These are phyloP conservation scores for Perithous albicinctus DNA, from an alignment of 2,888 invertebrate species.

Conservation along the genomic window DNA sequence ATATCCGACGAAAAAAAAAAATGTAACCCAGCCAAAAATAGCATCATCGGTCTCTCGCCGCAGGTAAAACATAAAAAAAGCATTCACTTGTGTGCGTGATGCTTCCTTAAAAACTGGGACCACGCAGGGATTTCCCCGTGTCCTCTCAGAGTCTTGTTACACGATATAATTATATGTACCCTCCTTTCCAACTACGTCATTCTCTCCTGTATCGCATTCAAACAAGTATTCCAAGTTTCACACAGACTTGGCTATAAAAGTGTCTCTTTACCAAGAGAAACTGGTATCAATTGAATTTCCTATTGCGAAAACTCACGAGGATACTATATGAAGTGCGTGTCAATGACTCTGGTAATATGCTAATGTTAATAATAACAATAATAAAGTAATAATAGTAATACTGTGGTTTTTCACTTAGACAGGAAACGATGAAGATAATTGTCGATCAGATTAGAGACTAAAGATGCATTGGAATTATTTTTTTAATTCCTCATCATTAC, in stretches of 20 bases:
- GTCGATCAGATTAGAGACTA: neutral
- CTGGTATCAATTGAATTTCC: neutral
- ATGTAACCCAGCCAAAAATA: neutral
- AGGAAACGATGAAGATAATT: neutral
- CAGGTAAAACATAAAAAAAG: neutral
- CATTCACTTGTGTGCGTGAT: neutral
- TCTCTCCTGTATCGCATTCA: neutral
- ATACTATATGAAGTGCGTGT: neutral
- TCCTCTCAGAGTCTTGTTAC: neutral
- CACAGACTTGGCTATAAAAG: neutral
- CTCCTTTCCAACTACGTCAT: neutral
- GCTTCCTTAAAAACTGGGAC: neutral
- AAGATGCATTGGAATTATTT: neutral
- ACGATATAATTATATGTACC: neutral
- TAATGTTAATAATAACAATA: conserved; percentile 14
- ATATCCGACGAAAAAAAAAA: neutral
- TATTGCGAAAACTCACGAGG: neutral
- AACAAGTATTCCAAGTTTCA: neutral
- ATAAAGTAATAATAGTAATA: conserved; percentile 7
- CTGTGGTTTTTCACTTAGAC: neutral
- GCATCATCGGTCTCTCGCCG: neutral
- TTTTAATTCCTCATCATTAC: neutral
- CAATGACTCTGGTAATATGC: conserved; percentile 7
- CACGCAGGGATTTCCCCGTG: neutral
- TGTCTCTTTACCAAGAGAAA: neutral